Evolutionary conservation across 2,797 vertebrate genomes (phyloP).

Genomic region (Coracias cyanogaster): DNA sequence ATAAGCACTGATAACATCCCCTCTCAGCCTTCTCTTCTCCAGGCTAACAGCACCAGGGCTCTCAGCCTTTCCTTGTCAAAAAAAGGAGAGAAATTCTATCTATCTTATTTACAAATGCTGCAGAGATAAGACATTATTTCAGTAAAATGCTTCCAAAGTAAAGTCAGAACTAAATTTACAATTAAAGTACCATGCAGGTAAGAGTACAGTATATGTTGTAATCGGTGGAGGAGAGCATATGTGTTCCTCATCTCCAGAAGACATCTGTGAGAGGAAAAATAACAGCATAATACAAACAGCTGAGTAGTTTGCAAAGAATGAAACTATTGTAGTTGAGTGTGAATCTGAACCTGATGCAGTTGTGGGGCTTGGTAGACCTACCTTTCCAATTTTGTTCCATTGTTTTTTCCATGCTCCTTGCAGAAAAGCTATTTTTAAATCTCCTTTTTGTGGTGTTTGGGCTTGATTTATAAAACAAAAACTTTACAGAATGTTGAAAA

Average conservation of each 20-base stretch:
- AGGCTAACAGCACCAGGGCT: background rate
- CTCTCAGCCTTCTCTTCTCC: background rate
- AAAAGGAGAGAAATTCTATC: background rate
- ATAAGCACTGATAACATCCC: background rate
- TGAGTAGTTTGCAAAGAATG: background rate
- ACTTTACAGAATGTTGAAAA: background rate
- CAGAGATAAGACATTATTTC: background rate
- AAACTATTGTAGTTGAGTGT: background rate
- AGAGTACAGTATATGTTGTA: background rate
- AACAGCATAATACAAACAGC: background rate
- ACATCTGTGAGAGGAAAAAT: background rate
- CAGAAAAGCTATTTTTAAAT: background rate
- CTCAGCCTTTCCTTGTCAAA: background rate
- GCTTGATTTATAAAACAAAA: background rate
- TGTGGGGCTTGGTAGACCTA: background rate
- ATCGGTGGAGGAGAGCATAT: background rate
- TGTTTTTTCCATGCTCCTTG: background rate
- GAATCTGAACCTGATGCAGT: background rate
- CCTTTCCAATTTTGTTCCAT: background rate
- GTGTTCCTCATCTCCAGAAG: background rate
- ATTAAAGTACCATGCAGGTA: background rate
- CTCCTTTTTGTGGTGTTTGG: background rate
- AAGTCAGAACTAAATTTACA: background rate
- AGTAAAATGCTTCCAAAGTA: background rate
- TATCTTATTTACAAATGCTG: background rate